Conservation (phyloP, 2,113 vertebrate genomes). For the Coracopsis vasa region DNA sequence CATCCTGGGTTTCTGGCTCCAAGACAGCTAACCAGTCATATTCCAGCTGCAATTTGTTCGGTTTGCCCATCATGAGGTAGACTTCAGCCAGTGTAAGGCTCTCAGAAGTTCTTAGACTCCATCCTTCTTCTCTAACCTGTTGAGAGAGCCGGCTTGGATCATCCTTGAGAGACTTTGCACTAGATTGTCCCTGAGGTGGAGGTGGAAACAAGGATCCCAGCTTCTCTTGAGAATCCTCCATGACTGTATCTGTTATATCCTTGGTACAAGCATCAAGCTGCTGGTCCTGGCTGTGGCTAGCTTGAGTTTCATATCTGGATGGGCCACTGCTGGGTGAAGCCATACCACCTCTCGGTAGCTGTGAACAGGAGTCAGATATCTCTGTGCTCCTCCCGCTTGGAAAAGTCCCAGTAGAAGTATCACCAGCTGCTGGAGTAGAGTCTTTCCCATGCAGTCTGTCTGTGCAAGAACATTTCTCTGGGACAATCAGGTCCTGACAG, state of each 20-base stretch:
- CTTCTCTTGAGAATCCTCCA: slow-evolving; percentile 75
- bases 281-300: neutral
- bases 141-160: slow-evolving; percentile 77
- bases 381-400: neutral
- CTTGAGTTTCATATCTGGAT: slow-evolving; percentile 42
- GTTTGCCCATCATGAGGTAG: slow-evolving; percentile 99
- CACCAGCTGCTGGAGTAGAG: neutral
- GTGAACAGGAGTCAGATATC: neutral
- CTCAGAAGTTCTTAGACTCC: slow-evolving; percentile 87
- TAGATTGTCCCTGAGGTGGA: slow-evolving; percentile 69
- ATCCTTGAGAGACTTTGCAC: slow-evolving; percentile 70
- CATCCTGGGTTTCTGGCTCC: slow-evolving; percentile 55
- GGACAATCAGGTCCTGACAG: slow-evolving; percentile 78
- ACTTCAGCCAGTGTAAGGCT: slow-evolving; percentile 95
- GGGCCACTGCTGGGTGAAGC: neutral
- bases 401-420: slow-evolving; percentile 29
- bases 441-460: slow-evolving; percentile 48
- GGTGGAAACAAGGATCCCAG: slow-evolving; percentile 49
- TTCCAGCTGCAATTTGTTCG: slow-evolving; percentile 92
- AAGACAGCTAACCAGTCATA: slow-evolving; percentile 90
- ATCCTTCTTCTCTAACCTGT: slow-evolving; percentile 90
- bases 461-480: slow-evolving; percentile 71
- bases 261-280: slow-evolving; percentile 69
- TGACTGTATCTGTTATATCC: slow-evolving; percentile 52
- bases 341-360: neutral